Evolutionary conservation across 53 echinoderm and acorn worm genomes (phyloP), one percentile per base, ranked within the genome.

Genomic region (Pentamera pediparva): DNA sequence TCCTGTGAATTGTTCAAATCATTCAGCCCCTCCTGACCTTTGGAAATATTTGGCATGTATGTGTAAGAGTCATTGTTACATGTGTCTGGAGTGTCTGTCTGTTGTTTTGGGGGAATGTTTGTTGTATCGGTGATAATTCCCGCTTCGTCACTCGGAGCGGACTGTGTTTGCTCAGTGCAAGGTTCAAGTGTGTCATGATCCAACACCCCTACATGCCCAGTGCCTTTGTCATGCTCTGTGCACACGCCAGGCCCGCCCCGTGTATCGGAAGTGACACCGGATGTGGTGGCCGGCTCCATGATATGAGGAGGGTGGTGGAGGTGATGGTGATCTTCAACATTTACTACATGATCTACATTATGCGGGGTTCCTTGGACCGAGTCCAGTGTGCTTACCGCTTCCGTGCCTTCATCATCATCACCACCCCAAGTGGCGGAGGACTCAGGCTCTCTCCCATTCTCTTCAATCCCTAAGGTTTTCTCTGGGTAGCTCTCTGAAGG

Each of bases 361-460:
- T 32, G 11, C 37, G 30, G 41, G 30, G 40, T 22, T 26, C 27
- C 45, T 28, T 43, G 67, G 67, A 38, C 43, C 15, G 45, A 67
- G 30, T 67, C 29, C 40, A 21, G 37, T 67, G 67, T 67, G 67
- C 67, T 72, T 72, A 72, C 73, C 73, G 32, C 53, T 36, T 72
- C 34, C 51, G 34, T 72, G 6, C 54, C 73, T 72, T 51, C 73
- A 31, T 67, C 67, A 12, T 13, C 59, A 17, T 26, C 43, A 24
- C 18, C 41, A 39, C 45, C 45, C 0, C 12, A 27, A 18, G 37
- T 39, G 21, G 25, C 67, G 17, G 9, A 32, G 27, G 28, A 29
- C 28, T 26, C 28, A 4, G 20, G 24, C 28, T 67, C 45, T 24
- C 18, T 28, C 12, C 48, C 45, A 35, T 54, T 33, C 33, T 53